These are phyloP conservation scores for Eumerus sabulonum DNA, from an alignment of 2,888 invertebrate species.

Conservation along the genomic window DNA sequence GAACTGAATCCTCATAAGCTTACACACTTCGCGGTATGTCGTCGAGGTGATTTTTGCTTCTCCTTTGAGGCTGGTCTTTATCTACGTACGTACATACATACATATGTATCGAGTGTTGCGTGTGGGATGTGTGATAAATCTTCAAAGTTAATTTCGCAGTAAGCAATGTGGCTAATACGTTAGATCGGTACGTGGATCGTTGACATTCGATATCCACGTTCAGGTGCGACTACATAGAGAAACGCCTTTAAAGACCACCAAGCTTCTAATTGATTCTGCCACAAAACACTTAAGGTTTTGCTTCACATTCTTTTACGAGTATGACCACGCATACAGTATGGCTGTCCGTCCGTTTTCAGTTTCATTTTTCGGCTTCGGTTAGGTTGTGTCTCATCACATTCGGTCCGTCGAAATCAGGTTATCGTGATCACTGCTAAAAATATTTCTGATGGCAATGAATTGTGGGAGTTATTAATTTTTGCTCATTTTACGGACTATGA, in stretches of 20 bases:
- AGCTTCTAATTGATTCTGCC: conserved; percentile 38
- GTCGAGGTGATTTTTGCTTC: neutral
- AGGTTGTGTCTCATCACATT: conserved; percentile 24
- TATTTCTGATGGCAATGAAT: conserved; percentile 30
- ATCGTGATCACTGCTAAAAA: conserved; percentile 53
- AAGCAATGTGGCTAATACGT: conserved; percentile 42
- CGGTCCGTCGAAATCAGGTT: conserved; percentile 13
- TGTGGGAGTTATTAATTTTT: conserved; percentile 45
- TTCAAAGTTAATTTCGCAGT: conserved; percentile 26
- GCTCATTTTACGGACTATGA: conserved; percentile 40
- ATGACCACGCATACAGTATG: too few species aligned
- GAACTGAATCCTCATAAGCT: neutral
- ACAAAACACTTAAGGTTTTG: conserved; percentile 20
- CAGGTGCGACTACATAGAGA: conserved; percentile 29
- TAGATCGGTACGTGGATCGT: conserved; percentile 51
- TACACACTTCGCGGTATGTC: neutral
- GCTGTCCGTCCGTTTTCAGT: too few species aligned
- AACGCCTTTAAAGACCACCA: conserved; percentile 22
- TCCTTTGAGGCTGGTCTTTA: neutral
- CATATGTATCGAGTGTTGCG: conserved; percentile 33
- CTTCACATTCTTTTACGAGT: conserved; percentile 23
- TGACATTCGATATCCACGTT: conserved; percentile 16
- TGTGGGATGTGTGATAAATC: conserved; percentile 60
- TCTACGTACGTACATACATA: conserved; percentile 3
- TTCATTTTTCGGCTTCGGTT: conserved; percentile 3